Evolutionary conservation across 2,113 vertebrate species (phyloP).

Genomic region (Corythornis cristatus): DNA sequence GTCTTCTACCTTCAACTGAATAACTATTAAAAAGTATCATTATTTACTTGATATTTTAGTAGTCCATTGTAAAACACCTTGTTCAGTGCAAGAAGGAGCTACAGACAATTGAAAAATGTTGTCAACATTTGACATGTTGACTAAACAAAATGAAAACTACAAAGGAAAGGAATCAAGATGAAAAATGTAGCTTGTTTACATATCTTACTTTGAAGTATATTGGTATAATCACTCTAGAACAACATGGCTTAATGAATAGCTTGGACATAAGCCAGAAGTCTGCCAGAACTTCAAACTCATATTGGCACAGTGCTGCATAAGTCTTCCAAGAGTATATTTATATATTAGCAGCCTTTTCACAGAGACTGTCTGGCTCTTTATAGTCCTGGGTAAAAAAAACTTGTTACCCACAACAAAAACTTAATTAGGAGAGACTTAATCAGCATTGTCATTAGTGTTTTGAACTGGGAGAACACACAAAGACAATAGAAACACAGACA

Average conservation of each 20-base stretch:
- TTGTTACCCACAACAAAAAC: neutral
- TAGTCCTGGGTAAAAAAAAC: neutral
- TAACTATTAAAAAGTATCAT: neutral
- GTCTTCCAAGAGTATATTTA: neutral
- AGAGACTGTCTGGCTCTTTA: neutral
- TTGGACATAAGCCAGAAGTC: neutral
- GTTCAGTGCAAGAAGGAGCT: neutral
- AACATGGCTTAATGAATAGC: neutral
- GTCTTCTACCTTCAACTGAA: neutral
- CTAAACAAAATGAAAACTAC: neutral
- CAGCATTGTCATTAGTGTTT: neutral
- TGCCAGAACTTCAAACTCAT: neutral
- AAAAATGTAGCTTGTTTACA: neutral
- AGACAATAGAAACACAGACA: neutral
- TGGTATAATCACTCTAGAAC: neutral
- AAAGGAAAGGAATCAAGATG: neutral
- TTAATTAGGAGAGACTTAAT: neutral
- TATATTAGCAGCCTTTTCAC: too few relatives aligned
- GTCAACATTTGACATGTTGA: neutral
- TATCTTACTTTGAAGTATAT: neutral
- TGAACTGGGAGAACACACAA: neutral
- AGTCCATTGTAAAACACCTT: neutral
- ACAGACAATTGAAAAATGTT: neutral
- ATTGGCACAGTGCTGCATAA: neutral
- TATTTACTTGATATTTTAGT: neutral